Evolutionary conservation across 2,113 vertebrate species (phyloP), one percentile per base, ranked within the genome.

Genomic region (Boulengeromyrus knoepffleri): DNA sequence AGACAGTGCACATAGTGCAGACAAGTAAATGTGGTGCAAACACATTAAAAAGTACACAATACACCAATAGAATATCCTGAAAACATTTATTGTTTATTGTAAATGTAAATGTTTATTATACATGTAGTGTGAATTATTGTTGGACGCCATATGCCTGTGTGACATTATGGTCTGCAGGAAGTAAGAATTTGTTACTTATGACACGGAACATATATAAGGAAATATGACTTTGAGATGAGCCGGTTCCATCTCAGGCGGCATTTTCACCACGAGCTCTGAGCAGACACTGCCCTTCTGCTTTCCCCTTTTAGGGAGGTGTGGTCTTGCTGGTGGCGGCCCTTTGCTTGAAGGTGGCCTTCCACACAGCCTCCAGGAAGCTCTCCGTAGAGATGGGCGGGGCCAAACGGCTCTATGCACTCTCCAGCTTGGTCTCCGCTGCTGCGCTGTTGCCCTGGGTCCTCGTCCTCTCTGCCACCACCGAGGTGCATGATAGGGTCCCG

Each of bases 381-480:
- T 97, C 98, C 1, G 92, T 98, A 88, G 99, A 99, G 94, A 92
- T 99, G 0, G 99, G 99, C 15, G 99, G 99, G 92, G 94, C 96
- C 45, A 99, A 98, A 90, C 98, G 98, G 87, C 98, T 99, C 90
- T 98, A 99, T 10, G 96, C 98, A 86, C 96, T 99, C 74, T 98
- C 98, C 91, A 98, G 97, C 93, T 94, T 99, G 91, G 96, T 99
- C 90, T 98, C 98, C 0, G 95, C 96, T 8, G 53, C 96, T 31
- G 95, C 99, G 46, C 95, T 99, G 91, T 96, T 97, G 91, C 98
- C 99, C 0, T 99, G 99, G 99, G 97, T 98, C 90, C 90, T 98
- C 45, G 96, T 99, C 90, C 96, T 99, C 77, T 97, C 98, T 89
- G 94, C 96, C 13, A 99, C 98, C 90, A 99, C 97, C 56, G 98